phyloP scores from a whole-genome alignment of 2,888 invertebrate genomes.

The Acronicta leporina region DNA sequence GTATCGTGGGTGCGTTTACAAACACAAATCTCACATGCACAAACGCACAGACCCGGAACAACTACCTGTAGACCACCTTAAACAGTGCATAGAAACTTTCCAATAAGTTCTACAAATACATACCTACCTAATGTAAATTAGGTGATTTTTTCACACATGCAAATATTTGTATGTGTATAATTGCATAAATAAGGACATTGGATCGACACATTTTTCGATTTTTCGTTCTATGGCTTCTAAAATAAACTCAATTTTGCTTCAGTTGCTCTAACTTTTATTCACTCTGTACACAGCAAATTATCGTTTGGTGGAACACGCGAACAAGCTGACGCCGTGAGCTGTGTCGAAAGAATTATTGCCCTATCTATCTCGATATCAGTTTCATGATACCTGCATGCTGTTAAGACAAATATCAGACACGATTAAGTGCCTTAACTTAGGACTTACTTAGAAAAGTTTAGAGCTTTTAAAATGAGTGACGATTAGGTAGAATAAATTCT shows the following conservation, averaged over 20 bases:
- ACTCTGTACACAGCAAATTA: constrained; percentile 72
- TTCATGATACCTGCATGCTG: constrained; percentile 52
- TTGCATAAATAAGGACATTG: too few relatives aligned
- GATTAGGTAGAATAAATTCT: constrained; percentile 17
- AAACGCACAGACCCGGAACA: too few relatives aligned
- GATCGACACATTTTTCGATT: too few relatives aligned
- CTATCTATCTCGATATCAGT: constrained; percentile 55
- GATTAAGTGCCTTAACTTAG: constrained; percentile 48
- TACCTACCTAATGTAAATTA: too few relatives aligned
- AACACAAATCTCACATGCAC: too few relatives aligned
- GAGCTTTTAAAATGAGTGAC: constrained; percentile 13
- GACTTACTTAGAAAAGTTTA: constrained; percentile 26
- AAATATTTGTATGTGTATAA: too few relatives aligned
- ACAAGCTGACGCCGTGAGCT: constrained; percentile 64
- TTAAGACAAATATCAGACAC: constrained; percentile 55
- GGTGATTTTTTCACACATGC: too few relatives aligned
- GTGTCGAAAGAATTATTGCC: constrained; percentile 58
- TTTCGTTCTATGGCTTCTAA: background rate
- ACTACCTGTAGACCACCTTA: too few relatives aligned
- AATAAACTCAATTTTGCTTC: constrained; percentile 16
- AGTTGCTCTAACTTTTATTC: constrained; percentile 50
- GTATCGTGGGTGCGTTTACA: too few relatives aligned
- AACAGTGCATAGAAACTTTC: too few relatives aligned
- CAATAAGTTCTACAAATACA: too few relatives aligned
- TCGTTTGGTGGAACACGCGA: constrained; percentile 76